Evolutionary conservation across 2,797 vertebrate species (phyloP).

Genomic region (Hypotaenidia philippensis): DNA sequence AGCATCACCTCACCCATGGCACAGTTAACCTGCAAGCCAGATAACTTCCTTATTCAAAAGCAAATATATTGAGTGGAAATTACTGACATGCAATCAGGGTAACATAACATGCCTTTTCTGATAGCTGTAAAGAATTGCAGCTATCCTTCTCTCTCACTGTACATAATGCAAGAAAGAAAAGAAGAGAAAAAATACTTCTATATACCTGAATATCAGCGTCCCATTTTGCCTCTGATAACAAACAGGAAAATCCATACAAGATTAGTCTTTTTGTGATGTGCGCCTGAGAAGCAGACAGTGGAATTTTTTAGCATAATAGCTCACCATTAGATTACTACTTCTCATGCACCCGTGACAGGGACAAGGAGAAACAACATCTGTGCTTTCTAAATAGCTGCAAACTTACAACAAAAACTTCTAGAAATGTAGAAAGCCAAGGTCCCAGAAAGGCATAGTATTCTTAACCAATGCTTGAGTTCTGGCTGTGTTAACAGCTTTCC

Average conservation of each 20-base stretch:
- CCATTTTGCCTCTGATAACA: conserved; percentile 3
- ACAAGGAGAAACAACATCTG: conserved; percentile 13
- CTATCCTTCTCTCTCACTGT: background rate
- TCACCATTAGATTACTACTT: conserved; percentile 11
- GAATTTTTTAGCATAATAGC: conserved; percentile 47
- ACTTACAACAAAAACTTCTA: background rate
- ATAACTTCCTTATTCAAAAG: background rate
- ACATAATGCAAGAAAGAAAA: background rate
- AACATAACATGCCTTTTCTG: background rate
- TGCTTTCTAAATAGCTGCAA: conserved; percentile 22
- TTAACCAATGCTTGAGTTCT: background rate
- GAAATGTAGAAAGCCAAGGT: background rate
- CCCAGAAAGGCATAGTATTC: background rate
- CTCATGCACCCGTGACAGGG: background rate
- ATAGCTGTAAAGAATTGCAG: background rate
- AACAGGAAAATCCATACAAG: conserved; percentile 12
- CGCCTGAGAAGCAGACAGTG: conserved; percentile 17
- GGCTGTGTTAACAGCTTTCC: background rate
- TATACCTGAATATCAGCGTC: background rate
- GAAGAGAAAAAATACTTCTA: background rate
- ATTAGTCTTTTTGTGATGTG: conserved; percentile 19
- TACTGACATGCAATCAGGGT: background rate
- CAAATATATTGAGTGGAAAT: background rate
- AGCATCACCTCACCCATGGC: background rate
- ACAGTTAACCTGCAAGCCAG: background rate